These are phyloP conservation scores for Hydroisotoma schaefferi DNA, from an alignment of 2,888 invertebrate genomes.

Conservation along the genomic window DNA sequence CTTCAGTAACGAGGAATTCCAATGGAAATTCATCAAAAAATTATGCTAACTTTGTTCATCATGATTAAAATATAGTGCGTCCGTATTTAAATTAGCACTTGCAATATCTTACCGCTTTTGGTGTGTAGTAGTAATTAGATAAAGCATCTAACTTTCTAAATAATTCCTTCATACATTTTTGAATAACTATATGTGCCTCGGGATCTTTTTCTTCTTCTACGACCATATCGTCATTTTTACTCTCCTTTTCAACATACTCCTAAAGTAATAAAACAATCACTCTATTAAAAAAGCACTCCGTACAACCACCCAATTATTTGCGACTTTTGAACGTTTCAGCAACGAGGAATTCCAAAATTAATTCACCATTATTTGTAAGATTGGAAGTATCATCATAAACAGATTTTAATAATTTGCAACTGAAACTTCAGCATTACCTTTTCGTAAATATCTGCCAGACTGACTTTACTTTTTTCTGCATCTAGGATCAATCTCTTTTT, in stretches of 20 bases:
- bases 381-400: constrained; percentile 30
- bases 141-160: constrained; percentile 87
- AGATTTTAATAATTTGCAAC: background rate
- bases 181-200: constrained; percentile 73
- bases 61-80: background rate
- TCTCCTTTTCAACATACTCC: constrained; percentile 69
- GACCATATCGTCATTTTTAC: constrained; percentile 57
- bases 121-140: constrained; percentile 91
- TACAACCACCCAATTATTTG: background rate
- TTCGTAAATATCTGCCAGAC: constrained; percentile 92
- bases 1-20: constrained; percentile 36
- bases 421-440: constrained; percentile 52
- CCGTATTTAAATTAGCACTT: background rate
- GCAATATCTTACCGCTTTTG: constrained; percentile 63
- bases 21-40: constrained; percentile 21
- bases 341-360: constrained; percentile 40
- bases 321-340: constrained; percentile 14
- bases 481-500: constrained; percentile 84
- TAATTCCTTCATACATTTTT: constrained; percentile 67
- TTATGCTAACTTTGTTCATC: constrained; percentile 28
- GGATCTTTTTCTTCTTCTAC: constrained; percentile 59
- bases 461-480: constrained; percentile 90
- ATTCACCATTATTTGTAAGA: constrained; percentile 29
- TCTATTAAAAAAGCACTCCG: background rate
- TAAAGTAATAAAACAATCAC: constrained; percentile 49